Evolutionary conservation across 2,797 vertebrate genomes (phyloP), one percentile per base, ranked within the genome.

Genomic region (Triplophysa bombifrons): DNA sequence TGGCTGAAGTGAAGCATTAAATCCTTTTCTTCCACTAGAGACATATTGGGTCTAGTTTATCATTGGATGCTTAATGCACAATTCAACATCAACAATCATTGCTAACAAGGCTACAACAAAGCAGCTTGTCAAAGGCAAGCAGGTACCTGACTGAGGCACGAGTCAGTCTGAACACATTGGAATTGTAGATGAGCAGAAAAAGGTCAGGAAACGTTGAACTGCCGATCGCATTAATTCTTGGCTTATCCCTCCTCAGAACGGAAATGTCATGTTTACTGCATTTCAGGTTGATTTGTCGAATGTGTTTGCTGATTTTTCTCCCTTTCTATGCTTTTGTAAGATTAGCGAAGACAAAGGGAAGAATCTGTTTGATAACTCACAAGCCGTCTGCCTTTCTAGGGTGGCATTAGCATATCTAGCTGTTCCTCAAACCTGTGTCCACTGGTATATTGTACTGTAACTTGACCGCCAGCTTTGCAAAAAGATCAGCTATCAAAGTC

Each of bases 401-500:
- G 44, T 67, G 67, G 17, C 30, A 86, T 90, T 88, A 86, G 86
- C 89, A 90, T 76, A 85, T 81, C 80, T 82, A 1, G 61, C 65
- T 63, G 51, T 83, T 74, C 78, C 65, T 80, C n/a, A 74, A 82
- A 78, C 55, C 80, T 51, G 16, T 83, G 87, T 85, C 30, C 82
- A 85, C 80, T 66, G 72, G 85, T 20, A 69, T 68, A 85, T 60
- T 0, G 80, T 84, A 50, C 22, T 69, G 84, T 84, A 85, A 64
- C 85, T 87, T 88, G 76, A 88, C 86, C 76, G 0, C 1, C 46
- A 41, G 41, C 41, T 41, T 41, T 41, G 34, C 34, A 41, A 91
- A 90, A 65, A 90, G 92, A 92, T 94, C 92, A 93, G 92, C 92
- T 93, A 93, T 93, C 92, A 90, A 87, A 90, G 87, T 86, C 89